phyloP scores from a whole-genome alignment of 2,888 invertebrate species.

The Scaptomyza reducta region DNA sequence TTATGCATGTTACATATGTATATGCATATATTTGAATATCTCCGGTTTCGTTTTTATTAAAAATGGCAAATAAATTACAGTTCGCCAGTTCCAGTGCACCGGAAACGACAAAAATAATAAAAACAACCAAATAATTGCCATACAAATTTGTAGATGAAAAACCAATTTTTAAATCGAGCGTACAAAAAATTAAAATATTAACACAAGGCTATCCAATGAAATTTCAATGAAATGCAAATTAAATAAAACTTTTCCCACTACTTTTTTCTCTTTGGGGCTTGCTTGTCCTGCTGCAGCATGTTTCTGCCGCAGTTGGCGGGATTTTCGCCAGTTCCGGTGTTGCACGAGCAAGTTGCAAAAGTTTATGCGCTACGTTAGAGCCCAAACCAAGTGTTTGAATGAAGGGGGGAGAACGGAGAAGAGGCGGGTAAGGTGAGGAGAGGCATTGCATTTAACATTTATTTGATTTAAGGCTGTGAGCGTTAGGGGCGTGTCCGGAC shows the following conservation, averaged over 20 bases:
- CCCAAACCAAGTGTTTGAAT: no score
- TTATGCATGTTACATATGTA: no score
- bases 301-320: not conserved
- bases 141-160: constrained; percentile 1
- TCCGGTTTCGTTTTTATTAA: not conserved
- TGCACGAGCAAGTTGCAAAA: not conserved
- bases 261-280: not conserved
- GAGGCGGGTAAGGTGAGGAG: no score
- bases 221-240: constrained; percentile 1
- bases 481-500: not conserved
- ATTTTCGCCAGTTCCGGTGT: not conserved
- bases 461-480: not conserved
- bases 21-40: not conserved
- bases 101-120: not conserved
- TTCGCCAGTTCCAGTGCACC: not conserved
- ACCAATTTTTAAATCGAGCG: constrained; percentile 8
- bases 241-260: not conserved
- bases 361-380: not conserved
- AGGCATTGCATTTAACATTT: not conserved
- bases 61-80: constrained; percentile 42
- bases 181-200: constrained; percentile 9
- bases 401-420: no score
- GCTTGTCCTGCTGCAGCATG: not conserved
- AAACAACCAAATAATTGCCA: not conserved
- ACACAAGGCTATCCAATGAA: constrained; percentile 5